Evolutionary conservation across 2,888 invertebrate species (phyloP), one percentile per base, ranked within the genome.

Genomic region (Doris montereyensis): DNA sequence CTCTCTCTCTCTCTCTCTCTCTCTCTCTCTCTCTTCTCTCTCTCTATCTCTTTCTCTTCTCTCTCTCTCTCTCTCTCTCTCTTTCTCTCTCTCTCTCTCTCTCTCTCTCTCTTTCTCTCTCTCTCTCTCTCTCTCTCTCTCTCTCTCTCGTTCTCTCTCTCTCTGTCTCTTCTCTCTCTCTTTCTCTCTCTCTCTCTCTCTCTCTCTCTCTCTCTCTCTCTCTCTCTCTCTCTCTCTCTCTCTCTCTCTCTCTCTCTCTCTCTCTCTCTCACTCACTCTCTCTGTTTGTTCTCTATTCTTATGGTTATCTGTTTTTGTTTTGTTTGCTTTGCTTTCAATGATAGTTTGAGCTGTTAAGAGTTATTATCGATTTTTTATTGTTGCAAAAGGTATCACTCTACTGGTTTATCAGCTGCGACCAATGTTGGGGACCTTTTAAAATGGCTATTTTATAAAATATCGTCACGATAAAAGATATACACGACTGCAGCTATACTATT

Each of bases 41-140:
- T 21, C 34, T 34, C 34, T 28, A 21, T 8, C 34, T 34, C 35
- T 1, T 87, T 85, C 5, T 86, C 86, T n/a, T 13, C 82, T 78
- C 3, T 86, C 87, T 5, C 86, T 84, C 5, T 86, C 83, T 85
- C 85, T 86, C 87, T 86, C 86, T 70, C 85, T 85, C 52, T 41
- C 52, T 41, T 17, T 41, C 52, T 41, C 52, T 41, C 52, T 41
- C 52, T 41, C 52, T 41, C 52, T 41, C 52, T 41, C 52, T 41
- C 52, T 41, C 52, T 41, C 52, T 41, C 52, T 41, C 52, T 41
- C 52, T 41, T 17, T 17, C 52, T 41, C 52, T 41, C 52, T 41
- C 52, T 41, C 52, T 41, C 17, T 17, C 52, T 41, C 52, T 41
- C 52, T 41, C 17, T 41, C 17, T 41, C 17, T 17, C 5, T 5